Evolutionary conservation across 2,888 invertebrate genomes (phyloP).

Genomic region (Bhutanitis thaidina): DNA sequence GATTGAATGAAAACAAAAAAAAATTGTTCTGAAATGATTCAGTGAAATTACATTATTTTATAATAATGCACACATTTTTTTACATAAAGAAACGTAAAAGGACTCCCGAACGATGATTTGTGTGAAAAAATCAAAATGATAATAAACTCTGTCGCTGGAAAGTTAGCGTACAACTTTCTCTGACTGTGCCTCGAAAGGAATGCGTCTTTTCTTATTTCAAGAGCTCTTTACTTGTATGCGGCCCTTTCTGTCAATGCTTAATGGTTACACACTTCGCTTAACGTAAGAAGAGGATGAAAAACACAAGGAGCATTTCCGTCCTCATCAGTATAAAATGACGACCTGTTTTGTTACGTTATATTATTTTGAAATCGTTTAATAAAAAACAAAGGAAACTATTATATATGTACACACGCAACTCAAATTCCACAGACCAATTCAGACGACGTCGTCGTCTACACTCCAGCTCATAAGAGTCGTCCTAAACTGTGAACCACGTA

Average conservation of each 20-base stretch:
- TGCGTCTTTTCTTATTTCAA: conserved; percentile 18
- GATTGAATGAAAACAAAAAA: neutral
- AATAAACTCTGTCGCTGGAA: neutral
- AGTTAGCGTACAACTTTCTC: neutral
- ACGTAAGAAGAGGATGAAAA: conserved; percentile 8
- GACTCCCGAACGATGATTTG: conserved; percentile 6
- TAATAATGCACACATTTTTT: too few relatives aligned
- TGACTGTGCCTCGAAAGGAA: conserved; percentile 12
- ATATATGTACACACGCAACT: neutral
- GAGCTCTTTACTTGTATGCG: conserved; percentile 18
- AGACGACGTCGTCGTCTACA: too few relatives aligned
- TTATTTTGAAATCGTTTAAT: neutral
- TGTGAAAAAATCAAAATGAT: neutral
- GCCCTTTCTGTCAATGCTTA: conserved; percentile 21
- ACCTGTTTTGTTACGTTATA: neutral
- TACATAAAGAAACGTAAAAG: conserved; percentile 8
- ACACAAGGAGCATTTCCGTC: conserved; percentile 7
- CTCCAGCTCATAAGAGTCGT: too few relatives aligned
- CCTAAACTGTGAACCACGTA: too few relatives aligned
- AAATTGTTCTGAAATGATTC: neutral
- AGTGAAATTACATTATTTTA: conserved; percentile 13
- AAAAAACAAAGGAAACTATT: neutral
- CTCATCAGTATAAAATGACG: conserved; percentile 6
- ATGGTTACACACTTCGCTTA: conserved; percentile 18
- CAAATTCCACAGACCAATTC: too few relatives aligned